Conservation (phyloP, 2,888 invertebrate species). For the Metallyticus violacea region DNA sequence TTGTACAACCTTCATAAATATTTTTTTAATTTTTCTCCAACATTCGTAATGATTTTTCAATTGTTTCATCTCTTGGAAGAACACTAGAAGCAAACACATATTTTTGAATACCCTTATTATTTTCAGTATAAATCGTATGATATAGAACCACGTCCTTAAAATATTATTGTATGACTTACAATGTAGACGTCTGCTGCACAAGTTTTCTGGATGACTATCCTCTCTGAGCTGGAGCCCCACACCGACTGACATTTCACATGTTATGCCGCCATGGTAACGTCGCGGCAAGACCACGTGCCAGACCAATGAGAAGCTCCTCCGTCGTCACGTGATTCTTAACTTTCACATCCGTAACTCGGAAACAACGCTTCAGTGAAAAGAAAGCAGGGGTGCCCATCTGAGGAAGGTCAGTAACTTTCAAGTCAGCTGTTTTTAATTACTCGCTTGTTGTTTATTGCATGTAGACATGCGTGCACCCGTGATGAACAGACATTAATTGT, state of each 20-base stretch:
- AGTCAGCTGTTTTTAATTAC: neutral
- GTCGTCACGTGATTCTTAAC: neutral
- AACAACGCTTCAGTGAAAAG: neutral
- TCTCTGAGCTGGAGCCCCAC: neutral
- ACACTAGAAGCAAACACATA: too few species aligned
- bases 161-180: neutral
- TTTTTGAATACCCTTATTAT: too few species aligned
- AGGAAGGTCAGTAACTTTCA: neutral
- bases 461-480: neutral
- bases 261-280: neutral
- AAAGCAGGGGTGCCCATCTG: neutral
- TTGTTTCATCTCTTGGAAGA: too few species aligned
- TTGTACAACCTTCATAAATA: too few species aligned
- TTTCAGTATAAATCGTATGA: too few species aligned
- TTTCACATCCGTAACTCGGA: neutral
- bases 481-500: too few species aligned
- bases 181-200: neutral
- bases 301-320: neutral
- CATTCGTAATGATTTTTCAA: too few species aligned
- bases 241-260: neutral
- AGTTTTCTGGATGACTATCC: neutral
- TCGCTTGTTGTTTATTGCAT: too few species aligned
- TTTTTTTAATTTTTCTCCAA: too few species aligned
- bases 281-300: neutral
- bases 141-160: too few species aligned